A percentile compares a stretch with the other conserved stretches of the same genome.
Evolutionary conservation across 2,888 invertebrate species (phyloP).

Genomic region (Exephanes ischioxanthus): DNA sequence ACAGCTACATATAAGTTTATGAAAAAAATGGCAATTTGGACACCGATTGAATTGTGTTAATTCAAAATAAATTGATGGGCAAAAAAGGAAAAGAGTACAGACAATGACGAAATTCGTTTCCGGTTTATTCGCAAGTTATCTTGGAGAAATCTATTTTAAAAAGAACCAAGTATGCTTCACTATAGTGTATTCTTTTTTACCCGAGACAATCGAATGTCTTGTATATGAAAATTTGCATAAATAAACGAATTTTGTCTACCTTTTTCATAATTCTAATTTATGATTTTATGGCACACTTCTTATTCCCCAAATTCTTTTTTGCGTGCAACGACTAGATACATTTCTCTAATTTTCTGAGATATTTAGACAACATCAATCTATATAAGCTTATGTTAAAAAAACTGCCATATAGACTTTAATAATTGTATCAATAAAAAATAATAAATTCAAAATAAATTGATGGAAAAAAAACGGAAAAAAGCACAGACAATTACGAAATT

Average conservation of each 20-base stretch:
- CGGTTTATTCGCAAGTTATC: constrained; percentile 87
- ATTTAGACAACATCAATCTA: too few relatives aligned
- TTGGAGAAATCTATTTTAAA: constrained; percentile 95
- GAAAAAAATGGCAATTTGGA: too few relatives aligned
- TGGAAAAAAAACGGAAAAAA: constrained; percentile 1
- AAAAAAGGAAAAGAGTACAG: background rate
- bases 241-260: too few relatives aligned
- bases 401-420: too few relatives aligned
- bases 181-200: background rate
- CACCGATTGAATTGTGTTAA: too few relatives aligned
- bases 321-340: background rate
- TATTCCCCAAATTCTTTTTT: background rate
- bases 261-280: background rate
- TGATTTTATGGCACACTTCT: too few relatives aligned
- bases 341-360: too few relatives aligned
- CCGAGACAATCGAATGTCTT: background rate
- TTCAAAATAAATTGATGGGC: too few relatives aligned
- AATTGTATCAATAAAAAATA: too few relatives aligned
- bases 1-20: too few relatives aligned
- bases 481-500: constrained; percentile 2
- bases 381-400: too few relatives aligned
- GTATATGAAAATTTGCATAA: background rate
- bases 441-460: background rate
- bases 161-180: background rate
- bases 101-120: constrained; percentile 8